Conservation (phyloP, 2,888 invertebrate species). For the Stenotaenia linearis region DNA sequence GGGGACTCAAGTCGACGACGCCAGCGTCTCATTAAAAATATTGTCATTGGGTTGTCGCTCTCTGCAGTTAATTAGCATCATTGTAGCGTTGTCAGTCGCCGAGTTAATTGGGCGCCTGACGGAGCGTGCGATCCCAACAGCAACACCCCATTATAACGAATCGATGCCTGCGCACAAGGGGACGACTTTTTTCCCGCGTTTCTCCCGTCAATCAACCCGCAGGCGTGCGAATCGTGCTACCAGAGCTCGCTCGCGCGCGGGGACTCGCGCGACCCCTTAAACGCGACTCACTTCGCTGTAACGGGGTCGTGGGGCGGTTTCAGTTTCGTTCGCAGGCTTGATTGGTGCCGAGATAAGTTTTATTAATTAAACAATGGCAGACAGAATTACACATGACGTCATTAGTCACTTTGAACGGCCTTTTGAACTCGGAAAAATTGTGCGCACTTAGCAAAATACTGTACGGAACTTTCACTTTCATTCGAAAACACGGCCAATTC, state of each 20-base stretch:
- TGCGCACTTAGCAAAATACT: neutral
- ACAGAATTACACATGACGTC: constrained; percentile 5
- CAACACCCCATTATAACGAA: constrained; percentile 4
- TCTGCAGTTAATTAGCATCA: constrained; percentile 30
- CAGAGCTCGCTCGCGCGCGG: neutral
- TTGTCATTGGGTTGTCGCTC: constrained; percentile 15
- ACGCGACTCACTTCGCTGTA: neutral
- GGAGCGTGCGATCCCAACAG: constrained; percentile 13
- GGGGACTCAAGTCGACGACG: constrained; percentile 8
- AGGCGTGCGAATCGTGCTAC: neutral
- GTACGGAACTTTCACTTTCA: neutral
- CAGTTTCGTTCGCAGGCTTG: neutral
- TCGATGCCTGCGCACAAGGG: neutral
- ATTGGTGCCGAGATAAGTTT: constrained; percentile 9
- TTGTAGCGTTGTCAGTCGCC: constrained; percentile 28
- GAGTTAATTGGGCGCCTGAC: constrained; percentile 30
- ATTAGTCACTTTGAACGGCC: neutral
- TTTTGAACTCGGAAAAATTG: neutral
- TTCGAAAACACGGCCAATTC: neutral
- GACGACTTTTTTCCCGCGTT: neutral
- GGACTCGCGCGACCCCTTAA: neutral
- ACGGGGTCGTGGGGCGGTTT: neutral
- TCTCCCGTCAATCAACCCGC: neutral
- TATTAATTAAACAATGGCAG: constrained; percentile 1
- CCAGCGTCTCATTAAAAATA: constrained; percentile 28